Conservation (phyloP, 2,113 vertebrate genomes). For the Corydoras sp. region DNA sequence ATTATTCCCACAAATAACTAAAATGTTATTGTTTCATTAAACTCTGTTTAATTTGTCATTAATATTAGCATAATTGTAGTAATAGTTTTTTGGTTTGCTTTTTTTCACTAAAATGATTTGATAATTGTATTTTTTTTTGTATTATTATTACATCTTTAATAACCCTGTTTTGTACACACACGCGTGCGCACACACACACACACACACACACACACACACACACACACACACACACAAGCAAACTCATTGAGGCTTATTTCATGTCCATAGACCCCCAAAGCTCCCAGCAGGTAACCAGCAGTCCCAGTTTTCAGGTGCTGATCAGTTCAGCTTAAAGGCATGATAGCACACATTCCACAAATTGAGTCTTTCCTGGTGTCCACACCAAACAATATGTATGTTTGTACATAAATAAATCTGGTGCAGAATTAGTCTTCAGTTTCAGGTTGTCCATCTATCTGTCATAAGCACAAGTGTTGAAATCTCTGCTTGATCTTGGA, state of each 20-base stretch:
- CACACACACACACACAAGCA: conserved; percentile 2
- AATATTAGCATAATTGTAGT: not conserved
- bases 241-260: not conserved
- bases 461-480: not conserved
- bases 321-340: not conserved
- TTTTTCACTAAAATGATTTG: not conserved
- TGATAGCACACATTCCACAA: conserved; percentile 1
- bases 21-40: no score
- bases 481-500: conserved; percentile 8
- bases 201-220: not conserved
- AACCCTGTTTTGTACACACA: not conserved
- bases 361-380: not conserved
- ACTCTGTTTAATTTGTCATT: no score
- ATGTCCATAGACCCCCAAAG: not conserved
- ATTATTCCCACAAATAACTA: no score
- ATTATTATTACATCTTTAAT: not conserved
- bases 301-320: not conserved
- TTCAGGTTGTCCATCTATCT: not conserved
- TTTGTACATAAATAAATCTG: conserved; percentile 13
- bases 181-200: not conserved
- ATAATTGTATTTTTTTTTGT: not conserved
- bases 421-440: not conserved
- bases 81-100: not conserved
- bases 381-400: not conserved
- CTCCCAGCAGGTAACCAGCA: not conserved